A percentile compares a stretch with the other conserved stretches of the same genome.
Conservation (phyloP, 1,140 invertebrate species). For the Mylabris phalerata region DNA sequence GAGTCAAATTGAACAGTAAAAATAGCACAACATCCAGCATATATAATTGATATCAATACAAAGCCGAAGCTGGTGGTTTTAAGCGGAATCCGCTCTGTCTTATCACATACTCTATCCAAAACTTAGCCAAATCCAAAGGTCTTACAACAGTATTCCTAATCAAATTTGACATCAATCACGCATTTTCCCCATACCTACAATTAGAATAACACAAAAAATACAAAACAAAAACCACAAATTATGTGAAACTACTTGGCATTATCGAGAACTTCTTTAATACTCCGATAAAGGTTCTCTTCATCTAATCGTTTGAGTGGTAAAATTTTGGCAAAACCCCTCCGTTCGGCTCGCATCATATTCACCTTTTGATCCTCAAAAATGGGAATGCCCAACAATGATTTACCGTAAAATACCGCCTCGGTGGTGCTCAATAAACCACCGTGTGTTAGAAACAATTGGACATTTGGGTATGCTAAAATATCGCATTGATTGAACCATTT, state of each 20-base stretch:
- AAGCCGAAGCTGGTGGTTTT: not conserved
- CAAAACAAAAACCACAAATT: not conserved
- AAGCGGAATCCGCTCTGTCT: constrained; percentile 16
- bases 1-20: not conserved
- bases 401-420: constrained; percentile 45
- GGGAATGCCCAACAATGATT: constrained; percentile 45
- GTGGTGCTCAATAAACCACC: constrained; percentile 47
- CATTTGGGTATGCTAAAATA: constrained; percentile 42
- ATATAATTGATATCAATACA: constrained; percentile 4
- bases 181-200: constrained; percentile 3
- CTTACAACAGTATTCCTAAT: constrained; percentile 6
- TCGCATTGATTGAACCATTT: constrained; percentile 56
- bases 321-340: constrained; percentile 29
- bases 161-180: constrained; percentile 14
- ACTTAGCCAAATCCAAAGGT: constrained; percentile 30
- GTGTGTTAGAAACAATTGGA: constrained; percentile 47
- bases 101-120: constrained; percentile 32
- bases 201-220: not conserved
- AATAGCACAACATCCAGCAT: constrained; percentile 3
- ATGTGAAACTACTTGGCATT: constrained; percentile 27
- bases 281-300: constrained; percentile 25
- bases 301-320: constrained; percentile 33
- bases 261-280: constrained; percentile 30
- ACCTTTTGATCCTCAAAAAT: constrained; percentile 35
- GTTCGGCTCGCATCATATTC: constrained; percentile 31